Conservation (phyloP, 2,888 invertebrate species). For the Erebia ligea region DNA sequence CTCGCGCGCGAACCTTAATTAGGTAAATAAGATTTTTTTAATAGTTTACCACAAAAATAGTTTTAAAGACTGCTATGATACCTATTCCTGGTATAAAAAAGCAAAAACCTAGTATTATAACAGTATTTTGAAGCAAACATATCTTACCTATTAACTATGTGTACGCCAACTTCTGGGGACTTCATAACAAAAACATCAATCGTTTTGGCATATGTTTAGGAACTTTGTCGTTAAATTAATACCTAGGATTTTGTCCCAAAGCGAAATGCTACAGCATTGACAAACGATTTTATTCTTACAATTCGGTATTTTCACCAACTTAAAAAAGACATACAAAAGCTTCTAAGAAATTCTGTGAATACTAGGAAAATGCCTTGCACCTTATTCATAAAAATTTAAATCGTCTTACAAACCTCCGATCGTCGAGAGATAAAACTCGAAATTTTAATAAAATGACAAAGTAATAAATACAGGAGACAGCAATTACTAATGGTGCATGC, state of each 20-base stretch:
- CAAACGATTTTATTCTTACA: not conserved
- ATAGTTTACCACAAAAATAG: too few relatives aligned
- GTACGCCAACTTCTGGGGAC: slow-evolving; percentile 19
- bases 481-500: too few relatives aligned
- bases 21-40: too few relatives aligned
- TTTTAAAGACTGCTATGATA: too few relatives aligned
- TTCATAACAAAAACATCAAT: slow-evolving; percentile 23
- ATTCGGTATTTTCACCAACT: not conserved
- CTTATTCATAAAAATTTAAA: not conserved
- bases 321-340: not conserved
- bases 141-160: not conserved
- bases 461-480: too few relatives aligned
- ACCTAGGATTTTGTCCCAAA: slow-evolving; percentile 21
- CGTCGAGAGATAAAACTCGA: too few relatives aligned
- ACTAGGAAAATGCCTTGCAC: not conserved
- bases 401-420: too few relatives aligned
- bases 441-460: too few relatives aligned
- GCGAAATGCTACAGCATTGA: not conserved
- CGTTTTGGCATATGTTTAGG: slow-evolving; percentile 36
- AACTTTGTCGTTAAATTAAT: slow-evolving; percentile 35
- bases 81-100: too few relatives aligned
- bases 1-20: too few relatives aligned
- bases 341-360: not conserved
- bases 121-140: too few relatives aligned
- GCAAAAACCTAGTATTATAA: too few relatives aligned